phyloP scores from a whole-genome alignment of 2,113 vertebrate genomes.

The Chinchilla lanigera region DNA sequence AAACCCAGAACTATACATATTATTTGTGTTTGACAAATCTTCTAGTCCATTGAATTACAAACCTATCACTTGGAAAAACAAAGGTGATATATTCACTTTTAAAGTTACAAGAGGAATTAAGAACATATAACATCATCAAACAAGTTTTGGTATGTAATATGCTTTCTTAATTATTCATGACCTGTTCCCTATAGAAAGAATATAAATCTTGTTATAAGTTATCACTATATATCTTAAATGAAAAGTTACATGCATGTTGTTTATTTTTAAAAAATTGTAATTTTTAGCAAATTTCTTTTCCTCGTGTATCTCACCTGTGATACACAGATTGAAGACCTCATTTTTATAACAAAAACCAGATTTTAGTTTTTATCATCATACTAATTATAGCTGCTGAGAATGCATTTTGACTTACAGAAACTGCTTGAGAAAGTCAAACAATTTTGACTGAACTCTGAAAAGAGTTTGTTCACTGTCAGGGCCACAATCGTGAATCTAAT shows the following conservation, averaged over 20 bases:
- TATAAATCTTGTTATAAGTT: neutral
- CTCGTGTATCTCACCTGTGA: neutral
- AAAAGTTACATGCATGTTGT: neutral
- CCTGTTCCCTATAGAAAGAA: neutral
- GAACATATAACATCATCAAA: neutral
- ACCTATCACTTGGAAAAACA: neutral
- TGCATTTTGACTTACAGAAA: slow-evolving; percentile 36
- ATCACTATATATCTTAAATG: neutral
- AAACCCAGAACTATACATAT: neutral
- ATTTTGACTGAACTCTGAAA: slow-evolving; percentile 53
- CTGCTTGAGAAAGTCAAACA: neutral
- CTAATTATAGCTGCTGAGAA: slow-evolving; percentile 68
- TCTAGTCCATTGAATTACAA: neutral
- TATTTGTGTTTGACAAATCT: neutral
- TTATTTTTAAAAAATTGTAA: neutral
- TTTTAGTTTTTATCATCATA: slow-evolving; percentile 66
- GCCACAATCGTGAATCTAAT: slow-evolving; percentile 65
- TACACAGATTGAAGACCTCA: slow-evolving; percentile 13
- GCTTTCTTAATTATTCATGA: neutral
- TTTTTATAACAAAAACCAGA: neutral
- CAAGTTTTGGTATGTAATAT: neutral
- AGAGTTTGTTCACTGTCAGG: slow-evolving; percentile 10
- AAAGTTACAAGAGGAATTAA: neutral
- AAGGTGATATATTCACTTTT: neutral
- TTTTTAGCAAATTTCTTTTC: neutral